Evolutionary conservation across 2,113 vertebrate genomes (phyloP), one percentile per base, ranked within the genome.

Genomic region (Rafetus swinhoei): DNA sequence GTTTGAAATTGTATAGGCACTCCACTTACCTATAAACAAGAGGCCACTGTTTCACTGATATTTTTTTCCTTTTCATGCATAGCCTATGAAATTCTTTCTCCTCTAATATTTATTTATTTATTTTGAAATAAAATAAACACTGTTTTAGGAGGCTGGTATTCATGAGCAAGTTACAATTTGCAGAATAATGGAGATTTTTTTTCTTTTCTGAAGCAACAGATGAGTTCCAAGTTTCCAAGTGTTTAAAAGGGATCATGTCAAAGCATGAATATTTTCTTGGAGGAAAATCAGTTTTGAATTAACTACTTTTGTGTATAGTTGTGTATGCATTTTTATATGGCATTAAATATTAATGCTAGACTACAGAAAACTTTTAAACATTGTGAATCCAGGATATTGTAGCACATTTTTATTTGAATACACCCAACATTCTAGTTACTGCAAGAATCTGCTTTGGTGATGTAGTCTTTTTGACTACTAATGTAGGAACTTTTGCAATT

Each of bases 401-500:
- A 86, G 6, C 9, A 7, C 74, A 83, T 91, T 97, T 97, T 96
- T 89, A 84, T 52, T 94, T 89, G 97, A 86, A 87, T 88, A 54
- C 74, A 94, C 85, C 52, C 90, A 82, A 96, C 93, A 80, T 95
- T 96, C 80, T 84, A 97, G 84, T 96, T 97, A 96, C 85, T 45
- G 1, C 85, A 96, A 97, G 87, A 95, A 93, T 90, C 74, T 89
- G 81, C 84, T 97, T 35, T 93, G 62, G 59, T 94, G 85, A 55
- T 91, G 95, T 93, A 82, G 79, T 94, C 83, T 95, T 74, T 81
- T 97, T 97, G 97, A 97, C 96, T 97, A 96, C 97, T 98, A 97
- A 97, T 96, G 90, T 59, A 81, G 93, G 90, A 88, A 96, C 79
- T 96, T 97, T 92, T 97, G 92, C 89, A 19, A 6, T 93, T 97